Base-by-base conservation (phyloP, 37 sponge, comb jelly and placozoan species). In the Chondrilla cf. caribensis region DNA sequence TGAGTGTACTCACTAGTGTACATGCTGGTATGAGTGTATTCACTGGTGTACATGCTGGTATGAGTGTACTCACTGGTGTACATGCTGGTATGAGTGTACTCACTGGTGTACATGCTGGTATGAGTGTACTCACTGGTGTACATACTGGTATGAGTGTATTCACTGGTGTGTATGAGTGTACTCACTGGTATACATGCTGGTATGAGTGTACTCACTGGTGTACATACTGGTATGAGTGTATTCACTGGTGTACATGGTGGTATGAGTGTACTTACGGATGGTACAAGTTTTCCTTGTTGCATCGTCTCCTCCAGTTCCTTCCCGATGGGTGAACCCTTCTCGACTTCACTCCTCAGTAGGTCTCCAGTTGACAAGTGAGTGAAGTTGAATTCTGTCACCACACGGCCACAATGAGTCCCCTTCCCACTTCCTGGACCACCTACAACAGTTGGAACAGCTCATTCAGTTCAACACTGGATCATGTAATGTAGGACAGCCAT, bases 341-440 rank as follows among this genome's bases (percentile, higher is more conserved):
- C 84, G 47, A 92, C 92, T 81, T 92, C 96, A 4, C 60, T 82
- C 51, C 96, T 58, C 60, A 95, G 82, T 57, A 95, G 85, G 54
- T 95, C 96, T 36, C 93, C 96, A 70, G 90, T 85, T 14, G 93
- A 95, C 44, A 95, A 72, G 66, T 95, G 96, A 24, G 83, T 73
- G 43, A 92, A 80, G 28, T 90, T 84, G 78, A 83, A 89, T 71
- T 89, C 82, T 15, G 77, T 42, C 47, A 83, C 93, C 15, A 95
- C 54, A 29, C 62, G 58, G 26, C 58, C 78, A 79, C 96, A 95
- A 58, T 89, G 90, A 3, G 96, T 95, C 0, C 96, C 93, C 83
- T 95, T 95, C 24, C 96, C 96, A 84, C 87, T 82, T 0, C 96
- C 96, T 11, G 96, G 96, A 42, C 96, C 96, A 64, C 95, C 95